Base-by-base conservation (phyloP, 2,797 vertebrate genomes). In the Danio kyathit region DNA sequence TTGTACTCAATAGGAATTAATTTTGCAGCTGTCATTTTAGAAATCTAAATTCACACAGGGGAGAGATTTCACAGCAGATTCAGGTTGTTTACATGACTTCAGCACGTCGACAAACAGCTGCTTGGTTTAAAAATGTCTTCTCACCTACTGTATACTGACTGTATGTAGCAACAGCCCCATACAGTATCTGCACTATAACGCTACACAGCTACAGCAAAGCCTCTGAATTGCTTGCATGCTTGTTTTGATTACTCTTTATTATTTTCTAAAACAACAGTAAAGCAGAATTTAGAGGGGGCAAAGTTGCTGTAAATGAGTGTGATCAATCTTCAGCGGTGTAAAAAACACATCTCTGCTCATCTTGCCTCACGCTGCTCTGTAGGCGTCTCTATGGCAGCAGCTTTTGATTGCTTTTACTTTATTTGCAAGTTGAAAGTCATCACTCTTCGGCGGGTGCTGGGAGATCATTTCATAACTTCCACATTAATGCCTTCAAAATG, bases 381-480 rank as follows among this genome's bases (percentile, higher is more conserved):
- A 60, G 43, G 76, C 60, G 69, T 76, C 64, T 81, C 81, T 69
- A 76, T 77, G 66, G 79, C 40, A 80, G 56, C 67, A 6, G 43
- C 82, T 82, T 82, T 60, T 82, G 84, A 88, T 90, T 89, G 86
- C 87, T 88, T 92, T 90, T 89, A 93, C 90, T 92, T 92, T 90
- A 92, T 94, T 92, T 90, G 87, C 88, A 92, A 91, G 86, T 91
- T 91, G 84, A 86, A 87, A 82, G 90, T 92, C 94, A 93, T 94
- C 92, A 88, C 87, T 94, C 91, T 92, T 91, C 49, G 70, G 21
- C 52, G 16, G 14, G 40, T 10, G 56, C 72, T 56, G 78, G 16
- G 71, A 63, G 81, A 74, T 67, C 56, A 74, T 90, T 91, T 94
- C 93, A 94, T 94, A 93, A 93, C 89, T 92, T 93, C 90, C 90